phyloP scores from a whole-genome alignment of 2,113 vertebrate genomes.

The Pipra filicauda region DNA sequence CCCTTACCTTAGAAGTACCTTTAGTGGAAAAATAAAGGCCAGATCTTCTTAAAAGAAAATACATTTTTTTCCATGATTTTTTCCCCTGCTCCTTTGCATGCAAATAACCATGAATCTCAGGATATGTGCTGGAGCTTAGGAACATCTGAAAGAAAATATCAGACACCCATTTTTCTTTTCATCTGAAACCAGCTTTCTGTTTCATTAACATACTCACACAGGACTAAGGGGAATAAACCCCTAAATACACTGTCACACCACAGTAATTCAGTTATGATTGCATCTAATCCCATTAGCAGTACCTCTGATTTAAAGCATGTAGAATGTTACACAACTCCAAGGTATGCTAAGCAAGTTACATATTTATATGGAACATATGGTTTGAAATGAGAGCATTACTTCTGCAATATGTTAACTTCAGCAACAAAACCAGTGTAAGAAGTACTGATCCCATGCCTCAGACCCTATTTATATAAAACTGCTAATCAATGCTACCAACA shows the following conservation, averaged over 20 bases:
- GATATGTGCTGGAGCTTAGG: conserved; percentile 91
- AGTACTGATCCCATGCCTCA: neutral
- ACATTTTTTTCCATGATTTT: conserved; percentile 94
- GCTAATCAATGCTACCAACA: neutral
- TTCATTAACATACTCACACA: neutral
- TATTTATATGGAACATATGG: conserved; percentile 30
- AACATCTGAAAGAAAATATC: conserved; percentile 82
- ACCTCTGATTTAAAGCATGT: neutral
- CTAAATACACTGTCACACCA: neutral
- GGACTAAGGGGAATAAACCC: neutral
- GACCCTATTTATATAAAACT: conserved; percentile 18
- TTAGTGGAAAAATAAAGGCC: conserved; percentile 97
- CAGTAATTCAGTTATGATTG: neutral
- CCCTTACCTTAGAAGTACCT: conserved; percentile 92
- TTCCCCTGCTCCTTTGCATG: conserved; percentile 91
- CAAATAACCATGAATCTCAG: conserved; percentile 93
- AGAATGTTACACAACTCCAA: conserved; percentile 13
- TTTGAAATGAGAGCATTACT: conserved; percentile 42
- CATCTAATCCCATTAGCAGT: neutral
- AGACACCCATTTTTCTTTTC: neutral
- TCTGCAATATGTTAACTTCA: conserved; percentile 11
- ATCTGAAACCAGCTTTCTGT: neutral
- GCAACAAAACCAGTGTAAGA: conserved; percentile 7
- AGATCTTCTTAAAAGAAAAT: conserved; percentile 93
- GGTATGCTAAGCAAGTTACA: neutral